Percentiles rank a stretch among this genome's conserved stretches.
Evolutionary conservation across 1,140 invertebrate species (phyloP).

Genomic region (Bombus confusus): DNA sequence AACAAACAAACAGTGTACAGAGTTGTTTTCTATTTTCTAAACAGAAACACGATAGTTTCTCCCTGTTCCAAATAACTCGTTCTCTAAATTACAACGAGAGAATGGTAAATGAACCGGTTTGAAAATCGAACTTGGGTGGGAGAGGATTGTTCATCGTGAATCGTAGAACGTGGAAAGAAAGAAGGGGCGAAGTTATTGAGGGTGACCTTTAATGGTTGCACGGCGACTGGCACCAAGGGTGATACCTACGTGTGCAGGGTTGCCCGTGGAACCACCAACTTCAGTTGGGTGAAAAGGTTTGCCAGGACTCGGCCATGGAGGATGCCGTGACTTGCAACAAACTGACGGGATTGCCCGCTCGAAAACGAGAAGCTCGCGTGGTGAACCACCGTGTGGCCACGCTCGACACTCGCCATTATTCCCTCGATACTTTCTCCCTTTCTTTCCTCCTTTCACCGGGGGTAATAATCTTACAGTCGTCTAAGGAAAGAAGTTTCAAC

Average conservation of each 20-base stretch:
- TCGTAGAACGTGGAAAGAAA: conserved; percentile 32
- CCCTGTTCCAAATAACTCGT: neutral
- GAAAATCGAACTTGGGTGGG: neutral
- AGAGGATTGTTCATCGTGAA: neutral
- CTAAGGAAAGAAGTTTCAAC: neutral
- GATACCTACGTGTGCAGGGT: conserved; percentile 71
- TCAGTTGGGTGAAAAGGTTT: conserved; percentile 64
- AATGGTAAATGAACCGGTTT: neutral
- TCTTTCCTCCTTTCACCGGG: conserved; percentile 25
- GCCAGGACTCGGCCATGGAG: conserved; percentile 53
- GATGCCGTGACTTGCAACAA: conserved; percentile 74
- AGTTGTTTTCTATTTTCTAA: too few relatives aligned
- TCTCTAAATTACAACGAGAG: neutral
- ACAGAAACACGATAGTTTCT: neutral
- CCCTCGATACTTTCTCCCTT: conserved; percentile 56
- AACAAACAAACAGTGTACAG: too few relatives aligned
- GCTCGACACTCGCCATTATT: conserved; percentile 80
- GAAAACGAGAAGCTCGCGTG: conserved; percentile 79
- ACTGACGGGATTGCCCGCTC: conserved; percentile 59
- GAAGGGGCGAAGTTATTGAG: conserved; percentile 1
- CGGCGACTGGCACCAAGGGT: conserved; percentile 79
- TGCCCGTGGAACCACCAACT: conserved; percentile 40
- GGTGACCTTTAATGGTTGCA: conserved; percentile 72
- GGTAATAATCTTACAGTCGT: conserved; percentile 10
- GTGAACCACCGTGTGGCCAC: conserved; percentile 81